These are phyloP conservation scores for Silurus glanis DNA, from an alignment of 2,113 vertebrate genomes.

Conservation along the genomic window DNA sequence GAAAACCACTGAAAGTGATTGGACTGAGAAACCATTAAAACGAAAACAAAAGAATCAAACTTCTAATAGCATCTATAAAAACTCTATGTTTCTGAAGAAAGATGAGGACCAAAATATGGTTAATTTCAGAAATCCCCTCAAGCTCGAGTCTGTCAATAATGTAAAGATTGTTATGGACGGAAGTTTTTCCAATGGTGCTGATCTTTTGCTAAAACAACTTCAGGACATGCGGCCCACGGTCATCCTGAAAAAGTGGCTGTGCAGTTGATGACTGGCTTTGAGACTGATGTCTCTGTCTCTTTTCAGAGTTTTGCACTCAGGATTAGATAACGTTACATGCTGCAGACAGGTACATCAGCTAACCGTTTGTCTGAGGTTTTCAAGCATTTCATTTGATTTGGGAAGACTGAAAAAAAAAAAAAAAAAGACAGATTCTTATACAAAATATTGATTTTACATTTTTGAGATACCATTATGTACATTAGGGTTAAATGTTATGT, in stretches of 20 bases:
- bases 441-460: constrained; percentile 56
- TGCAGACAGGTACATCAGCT: constrained; percentile 74
- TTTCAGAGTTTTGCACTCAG: constrained; percentile 81
- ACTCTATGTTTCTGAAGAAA: constrained; percentile 49
- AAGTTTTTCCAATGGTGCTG: constrained; percentile 84
- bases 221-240: constrained; percentile 95
- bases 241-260: constrained; percentile 82
- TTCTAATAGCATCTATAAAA: constrained; percentile 57
- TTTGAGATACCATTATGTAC: constrained; percentile 67
- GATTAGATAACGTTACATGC: constrained; percentile 77
- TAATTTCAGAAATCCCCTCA: constrained; percentile 88
- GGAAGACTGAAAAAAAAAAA: constrained; percentile 29
- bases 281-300: constrained; percentile 59
- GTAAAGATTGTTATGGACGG: constrained; percentile 94
- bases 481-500: constrained; percentile 74
- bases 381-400: constrained; percentile 47
- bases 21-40: constrained; percentile 65
- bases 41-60: constrained; percentile 64
- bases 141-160: constrained; percentile 82
- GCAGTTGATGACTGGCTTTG: constrained; percentile 66
- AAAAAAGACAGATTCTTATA: constrained; percentile 46
- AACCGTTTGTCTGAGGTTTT: constrained; percentile 49
- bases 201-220: constrained; percentile 89
- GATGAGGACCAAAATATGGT: constrained; percentile 77
- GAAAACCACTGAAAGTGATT: constrained; percentile 70